Percentiles rank a stretch among this genome's conserved stretches.
Conservation (phyloP, 2,888 invertebrate species). For the Oscheius myriophilus region DNA sequence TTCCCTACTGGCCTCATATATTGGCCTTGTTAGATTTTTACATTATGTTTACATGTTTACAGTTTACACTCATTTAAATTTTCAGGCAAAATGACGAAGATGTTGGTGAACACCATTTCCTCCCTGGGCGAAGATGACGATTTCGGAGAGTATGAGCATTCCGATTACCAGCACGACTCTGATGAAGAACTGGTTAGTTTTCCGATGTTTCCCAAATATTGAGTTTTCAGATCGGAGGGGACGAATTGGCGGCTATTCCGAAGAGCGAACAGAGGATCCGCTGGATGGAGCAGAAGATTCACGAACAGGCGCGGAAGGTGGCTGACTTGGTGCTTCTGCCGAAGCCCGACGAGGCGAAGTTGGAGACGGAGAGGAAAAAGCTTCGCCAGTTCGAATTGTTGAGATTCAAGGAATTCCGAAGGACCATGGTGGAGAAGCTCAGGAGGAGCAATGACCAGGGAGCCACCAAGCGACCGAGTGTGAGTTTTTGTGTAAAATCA, state of each 20-base stretch:
- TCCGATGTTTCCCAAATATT: not conserved
- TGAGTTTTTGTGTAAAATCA: too few species aligned
- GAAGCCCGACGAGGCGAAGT: constrained; percentile 87
- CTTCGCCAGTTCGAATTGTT: constrained; percentile 91
- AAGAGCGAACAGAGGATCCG: constrained; percentile 48
- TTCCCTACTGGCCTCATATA: too few species aligned
- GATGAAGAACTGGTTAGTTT: constrained; percentile 39
- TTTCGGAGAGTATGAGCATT: constrained; percentile 41
- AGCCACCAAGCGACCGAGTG: constrained; percentile 6
- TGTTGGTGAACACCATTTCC: constrained; percentile 92
- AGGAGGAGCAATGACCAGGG: constrained; percentile 16
- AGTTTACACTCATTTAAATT: not conserved
- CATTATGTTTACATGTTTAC: not conserved
- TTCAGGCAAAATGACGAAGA: constrained; percentile 89
- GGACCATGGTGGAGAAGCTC: constrained; percentile 32
- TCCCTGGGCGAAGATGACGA: constrained; percentile 78
- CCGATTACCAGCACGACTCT: constrained; percentile 35
- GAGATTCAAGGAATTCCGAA: constrained; percentile 77
- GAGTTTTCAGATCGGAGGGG: constrained; percentile 33
- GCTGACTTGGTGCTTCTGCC: constrained; percentile 82
- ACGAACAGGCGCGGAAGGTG: constrained; percentile 93
- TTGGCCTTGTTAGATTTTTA: not conserved
- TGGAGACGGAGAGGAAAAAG: constrained; percentile 89
- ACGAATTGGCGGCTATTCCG: constrained; percentile 43
- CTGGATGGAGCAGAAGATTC: constrained; percentile 78